phyloP scores from a whole-genome alignment of 2,888 invertebrate species.

The Ptilodon capucinus region DNA sequence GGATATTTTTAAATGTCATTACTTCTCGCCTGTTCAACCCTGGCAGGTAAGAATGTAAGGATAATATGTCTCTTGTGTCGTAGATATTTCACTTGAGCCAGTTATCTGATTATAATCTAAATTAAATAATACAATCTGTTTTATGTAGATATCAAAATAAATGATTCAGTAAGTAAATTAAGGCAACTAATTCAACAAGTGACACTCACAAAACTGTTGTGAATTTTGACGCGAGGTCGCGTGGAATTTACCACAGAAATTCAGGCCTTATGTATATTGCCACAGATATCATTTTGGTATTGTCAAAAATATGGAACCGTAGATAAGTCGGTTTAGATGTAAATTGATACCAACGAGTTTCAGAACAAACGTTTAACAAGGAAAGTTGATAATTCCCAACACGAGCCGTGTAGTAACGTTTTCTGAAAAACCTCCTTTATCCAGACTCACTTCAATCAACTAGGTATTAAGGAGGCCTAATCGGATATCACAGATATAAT shows the following conservation, averaged over 20 bases:
- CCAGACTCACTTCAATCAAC: background rate
- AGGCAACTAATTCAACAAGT: background rate
- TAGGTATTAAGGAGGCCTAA: background rate
- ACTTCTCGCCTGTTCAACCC: too few relatives aligned
- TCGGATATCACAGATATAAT: constrained; percentile 3
- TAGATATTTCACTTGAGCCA: background rate
- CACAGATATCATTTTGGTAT: too few relatives aligned
- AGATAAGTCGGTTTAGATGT: background rate
- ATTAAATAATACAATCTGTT: background rate
- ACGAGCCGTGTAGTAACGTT: background rate
- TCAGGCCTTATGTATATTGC: too few relatives aligned
- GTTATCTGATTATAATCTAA: background rate
- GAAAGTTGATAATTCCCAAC: background rate
- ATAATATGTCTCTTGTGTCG: too few relatives aligned
- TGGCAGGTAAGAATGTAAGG: too few relatives aligned
- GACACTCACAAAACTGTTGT: background rate
- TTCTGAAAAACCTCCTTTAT: background rate
- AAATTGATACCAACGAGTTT: background rate
- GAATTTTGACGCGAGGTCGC: too few relatives aligned
- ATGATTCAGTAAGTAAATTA: background rate
- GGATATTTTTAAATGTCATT: too few relatives aligned
- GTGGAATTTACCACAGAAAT: too few relatives aligned
- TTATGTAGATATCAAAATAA: background rate
- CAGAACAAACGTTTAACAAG: background rate
- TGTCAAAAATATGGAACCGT: too few relatives aligned